Evolutionary conservation across 2,113 vertebrate genomes (phyloP).

Genomic region (Atrichornis clamosus): DNA sequence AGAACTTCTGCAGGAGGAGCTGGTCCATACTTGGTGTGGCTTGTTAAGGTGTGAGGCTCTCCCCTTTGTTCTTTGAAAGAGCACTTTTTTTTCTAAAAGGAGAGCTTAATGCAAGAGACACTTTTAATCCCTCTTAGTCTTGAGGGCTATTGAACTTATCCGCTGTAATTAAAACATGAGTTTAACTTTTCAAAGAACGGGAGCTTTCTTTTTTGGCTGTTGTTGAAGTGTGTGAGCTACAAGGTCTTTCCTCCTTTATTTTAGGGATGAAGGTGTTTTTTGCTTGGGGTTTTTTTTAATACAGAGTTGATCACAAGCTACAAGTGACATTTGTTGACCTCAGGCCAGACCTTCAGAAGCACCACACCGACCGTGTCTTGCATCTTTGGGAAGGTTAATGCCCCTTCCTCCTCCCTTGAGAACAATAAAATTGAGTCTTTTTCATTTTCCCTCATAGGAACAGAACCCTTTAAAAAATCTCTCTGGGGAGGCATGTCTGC

Average conservation of each 20-base stretch:
- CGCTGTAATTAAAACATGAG: rapidly evolving
- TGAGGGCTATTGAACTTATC: neutral
- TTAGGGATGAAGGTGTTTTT: neutral
- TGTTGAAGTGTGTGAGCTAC: neutral
- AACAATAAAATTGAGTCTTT: neutral
- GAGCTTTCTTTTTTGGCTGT: neutral
- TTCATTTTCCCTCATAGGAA: neutral
- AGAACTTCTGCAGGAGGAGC: neutral
- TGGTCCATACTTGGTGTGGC: neutral
- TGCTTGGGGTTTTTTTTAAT: rapidly evolving
- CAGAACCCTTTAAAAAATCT: neutral
- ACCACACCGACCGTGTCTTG: rapidly evolving
- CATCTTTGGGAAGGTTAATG: neutral
- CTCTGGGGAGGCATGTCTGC: neutral
- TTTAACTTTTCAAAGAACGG: neutral
- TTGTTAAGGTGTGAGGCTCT: neutral
- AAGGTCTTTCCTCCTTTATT: neutral
- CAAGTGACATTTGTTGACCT: neutral
- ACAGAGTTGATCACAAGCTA: neutral
- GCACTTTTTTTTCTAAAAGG: neutral
- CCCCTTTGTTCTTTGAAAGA: neutral
- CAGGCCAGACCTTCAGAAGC: neutral
- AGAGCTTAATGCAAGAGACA: neutral
- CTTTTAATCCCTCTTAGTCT: neutral
- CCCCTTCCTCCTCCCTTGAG: neutral